Evolutionary conservation across 2,797 vertebrate genomes (phyloP).

Genomic region (Eulemur coronatus): DNA sequence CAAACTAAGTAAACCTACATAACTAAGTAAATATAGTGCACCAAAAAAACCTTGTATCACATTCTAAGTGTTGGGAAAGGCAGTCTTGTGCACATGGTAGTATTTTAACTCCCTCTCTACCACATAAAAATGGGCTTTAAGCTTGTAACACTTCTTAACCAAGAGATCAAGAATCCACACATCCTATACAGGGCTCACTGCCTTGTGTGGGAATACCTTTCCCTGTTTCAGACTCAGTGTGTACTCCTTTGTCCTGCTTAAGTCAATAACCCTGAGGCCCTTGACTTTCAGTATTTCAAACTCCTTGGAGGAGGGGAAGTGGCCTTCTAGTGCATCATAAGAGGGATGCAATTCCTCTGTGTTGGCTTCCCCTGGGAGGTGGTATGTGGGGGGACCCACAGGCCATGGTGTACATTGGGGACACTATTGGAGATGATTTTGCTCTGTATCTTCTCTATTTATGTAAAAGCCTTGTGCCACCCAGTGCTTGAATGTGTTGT

Average conservation of each 20-base stretch:
- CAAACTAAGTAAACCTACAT: background rate
- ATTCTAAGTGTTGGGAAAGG: background rate
- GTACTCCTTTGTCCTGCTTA: background rate
- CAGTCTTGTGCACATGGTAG: too few relatives aligned
- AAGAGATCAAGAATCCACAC: background rate
- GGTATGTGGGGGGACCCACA: too few relatives aligned
- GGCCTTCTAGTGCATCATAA: background rate
- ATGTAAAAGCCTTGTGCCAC: background rate
- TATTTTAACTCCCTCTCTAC: background rate
- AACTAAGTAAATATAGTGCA: background rate
- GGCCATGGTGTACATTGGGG: background rate
- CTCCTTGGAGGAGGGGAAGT: rapidly evolving
- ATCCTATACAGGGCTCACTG: too few relatives aligned
- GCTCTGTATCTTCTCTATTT: background rate
- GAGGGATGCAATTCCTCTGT: background rate
- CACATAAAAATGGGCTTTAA: too few relatives aligned
- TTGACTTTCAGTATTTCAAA: background rate
- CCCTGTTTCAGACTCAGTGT: background rate
- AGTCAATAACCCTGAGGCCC: background rate
- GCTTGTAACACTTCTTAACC: background rate
- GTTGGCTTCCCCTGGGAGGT: background rate
- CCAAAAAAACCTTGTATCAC: background rate
- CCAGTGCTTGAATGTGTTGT: background rate
- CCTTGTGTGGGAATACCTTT: too few relatives aligned
- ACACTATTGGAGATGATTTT: rapidly evolving